Base-by-base conservation (phyloP, 2,888 invertebrate species). In the Tubiluchus corallicola region DNA sequence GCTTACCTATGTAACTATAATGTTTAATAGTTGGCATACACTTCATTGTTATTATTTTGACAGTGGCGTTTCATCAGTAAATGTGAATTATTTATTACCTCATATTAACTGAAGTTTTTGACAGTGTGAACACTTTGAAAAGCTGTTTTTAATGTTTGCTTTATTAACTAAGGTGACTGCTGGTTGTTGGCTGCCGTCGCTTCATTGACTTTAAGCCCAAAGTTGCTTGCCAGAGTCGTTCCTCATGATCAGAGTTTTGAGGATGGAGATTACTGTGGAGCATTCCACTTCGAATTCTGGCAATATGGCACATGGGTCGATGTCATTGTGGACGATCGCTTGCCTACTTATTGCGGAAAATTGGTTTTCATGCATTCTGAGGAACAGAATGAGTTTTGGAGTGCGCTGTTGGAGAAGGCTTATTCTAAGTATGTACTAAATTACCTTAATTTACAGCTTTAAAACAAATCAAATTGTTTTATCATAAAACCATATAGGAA, bases 241-340 rank as follows among this genome's bases (percentile, higher is more conserved):
- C 92, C 94, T 2, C 82, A 84, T 56, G 90, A 92, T 60, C 96
- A 98, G 68, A 76, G 77, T 57, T 98, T 98, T 61, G 76, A 78
- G 21, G 29, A 46, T 1, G 82, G 83, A 48, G 80, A 84, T 56
- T 98, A 98, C 61, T 83, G 88, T 9, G 96, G 94, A 39, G 77
- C 88, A 53, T 90, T 92, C 66, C 87, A 85, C 64, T 92, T 92
- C 68, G 75, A n/a, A n/a, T n/a, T n/a, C n/a, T n/a, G n/a, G n/a
- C n/a, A n/a, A n/a, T n/a, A n/a, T n/a, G n/a, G n/a, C n/a, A n/a
- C n/a, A n/a, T 20, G 55, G 85, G 77, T 84, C 50, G 88, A 90
- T 66, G 83, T 90, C 43, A 82, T 87, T 17, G 77, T 92, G 42
- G 92, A 92, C 59, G 92, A 92, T 63, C 73, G 83, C 3, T 71